Base-by-base conservation (phyloP, 2,113 vertebrate genomes). In the Hyaena hyaena region DNA sequence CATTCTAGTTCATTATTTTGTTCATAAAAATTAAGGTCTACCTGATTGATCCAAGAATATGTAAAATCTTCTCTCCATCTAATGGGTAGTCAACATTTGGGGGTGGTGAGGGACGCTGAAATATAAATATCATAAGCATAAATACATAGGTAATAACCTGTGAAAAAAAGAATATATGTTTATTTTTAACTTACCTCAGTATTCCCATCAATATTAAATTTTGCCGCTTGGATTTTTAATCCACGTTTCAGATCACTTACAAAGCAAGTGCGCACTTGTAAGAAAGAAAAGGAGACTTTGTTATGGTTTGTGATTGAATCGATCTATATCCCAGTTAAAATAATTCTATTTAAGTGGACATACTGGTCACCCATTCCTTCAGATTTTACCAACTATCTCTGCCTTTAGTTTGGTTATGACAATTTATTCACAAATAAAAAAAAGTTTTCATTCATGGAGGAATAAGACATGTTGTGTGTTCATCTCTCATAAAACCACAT, bases 51-150 rank as follows among this genome's bases (percentile, higher is more conserved):
- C 99, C 99, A 96, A 99, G 99, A 21, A 99, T 98, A 86, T 99
- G 99, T 88, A 99, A 98, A 97, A 99, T 99, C 98, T 99, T 99
- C 97, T 99, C 99, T 90, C 99, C 99, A 96, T 99, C 99, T 98
- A 99, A 97, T 58, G 99, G 99, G 90, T 99, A 99, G 55, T 99
- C 99, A 26, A 99, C 99, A 31, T 99, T 99, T 87, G 99, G 99
- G 33, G 99, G 99, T 0, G 99, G 99, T 19, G 98, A 97, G 15
- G 99, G 99, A 71, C 99, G 99, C 99, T 99, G 76, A 79, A 98
- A 97, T 33, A 85, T 55, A 97, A 92, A 3, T 4, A 89, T 0
- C 0, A 0, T 10, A 4, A 0, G 0, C 17, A 19, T 93, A 95
- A 97, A 7, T 87, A 91, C 88, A 48, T 5, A 92, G 1, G n/a